Evolutionary conservation across 35 echinoderm and acorn worm genomes (phyloP), one percentile per base, ranked within the genome.

Genomic region (Diadema setosum): DNA sequence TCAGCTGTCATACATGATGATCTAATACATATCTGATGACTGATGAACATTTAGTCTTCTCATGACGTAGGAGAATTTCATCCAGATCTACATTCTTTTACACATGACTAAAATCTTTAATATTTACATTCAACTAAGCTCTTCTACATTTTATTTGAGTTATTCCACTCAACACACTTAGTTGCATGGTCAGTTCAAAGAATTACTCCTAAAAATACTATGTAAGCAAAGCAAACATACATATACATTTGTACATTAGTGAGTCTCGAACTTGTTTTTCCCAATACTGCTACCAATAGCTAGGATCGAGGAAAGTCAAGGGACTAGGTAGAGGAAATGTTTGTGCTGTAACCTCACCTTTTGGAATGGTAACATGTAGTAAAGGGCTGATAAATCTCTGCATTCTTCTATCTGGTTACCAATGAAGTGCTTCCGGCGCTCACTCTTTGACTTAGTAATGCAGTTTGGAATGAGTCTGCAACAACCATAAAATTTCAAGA

Each of bases 361-460:
- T 78, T 97, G 95, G 69, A 91, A 97, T 31, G 95, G 95, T 5
- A 97, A 69, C 6, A 98, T 75, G 42, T 94, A 98, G 61, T 88
- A 98, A 3, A 98, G 83, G 2, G 89, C 92, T 15, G 96, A 98
- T 4, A 98, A 92, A 83, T 98, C 96, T 39, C 89, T 82, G 81
- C 92, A 94, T 18, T 98, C 96, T 65, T 98, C 96, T 82, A 94
- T 94, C 70, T 98, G 96, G 32, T 67, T 94, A 17, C 96, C 92
- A 41, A 98, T 92, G 85, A 92, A 98, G 74, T 94, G 92, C 46
- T 98, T 98, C 32, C 96, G 64, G 44, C 96, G 48, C 80, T 98
- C 96, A 91, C 93, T 98, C 49, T 98, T 98, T 11, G 96, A 90
- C 81, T 98, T 98, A 58, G 88, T 91, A 12, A 98, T 94, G 27